Percentiles rank a stretch among this genome's conserved stretches.
Conservation (phyloP, 2,797 vertebrate genomes). For the Astyanax mexicanus region DNA sequence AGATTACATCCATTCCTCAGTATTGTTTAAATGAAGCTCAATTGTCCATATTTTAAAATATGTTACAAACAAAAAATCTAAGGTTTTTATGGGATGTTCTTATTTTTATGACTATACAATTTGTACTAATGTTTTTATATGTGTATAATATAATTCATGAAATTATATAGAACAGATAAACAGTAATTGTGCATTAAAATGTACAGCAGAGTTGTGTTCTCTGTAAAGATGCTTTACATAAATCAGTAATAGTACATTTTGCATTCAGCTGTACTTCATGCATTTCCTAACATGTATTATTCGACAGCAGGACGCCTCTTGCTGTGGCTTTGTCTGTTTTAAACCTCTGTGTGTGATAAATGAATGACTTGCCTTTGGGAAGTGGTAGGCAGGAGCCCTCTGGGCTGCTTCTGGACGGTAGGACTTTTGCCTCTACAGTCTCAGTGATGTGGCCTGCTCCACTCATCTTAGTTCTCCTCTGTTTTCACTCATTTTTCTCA, state of each 20-base stretch:
- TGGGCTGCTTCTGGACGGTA: constrained; percentile 60
- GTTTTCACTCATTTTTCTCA: constrained; percentile 44
- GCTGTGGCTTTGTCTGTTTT: constrained; percentile 47
- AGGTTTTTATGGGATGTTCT: too few species aligned
- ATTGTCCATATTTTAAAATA: too few species aligned
- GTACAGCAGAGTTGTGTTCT: too few species aligned
- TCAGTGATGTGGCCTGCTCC: constrained; percentile 52
- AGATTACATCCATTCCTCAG: too few species aligned
- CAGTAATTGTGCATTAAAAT: too few species aligned
- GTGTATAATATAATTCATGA: not conserved
- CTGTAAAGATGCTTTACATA: too few species aligned
- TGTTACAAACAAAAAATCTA: too few species aligned
- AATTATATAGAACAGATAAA: not conserved
- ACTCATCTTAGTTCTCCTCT: constrained; percentile 48
- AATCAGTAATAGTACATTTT: too few species aligned
- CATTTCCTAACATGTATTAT: constrained; percentile 38
- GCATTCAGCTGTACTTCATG: not conserved
- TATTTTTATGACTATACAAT: too few species aligned
- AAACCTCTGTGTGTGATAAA: constrained; percentile 50
- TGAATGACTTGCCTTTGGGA: constrained; percentile 55
- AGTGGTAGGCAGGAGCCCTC: constrained; percentile 54
- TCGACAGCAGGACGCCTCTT: constrained; percentile 38
- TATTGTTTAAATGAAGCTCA: too few species aligned
- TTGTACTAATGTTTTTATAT: too few species aligned
- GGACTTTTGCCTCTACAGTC: constrained; percentile 54